Base-by-base conservation (phyloP, 2,888 invertebrate species). In the Thalpophila matura region DNA sequence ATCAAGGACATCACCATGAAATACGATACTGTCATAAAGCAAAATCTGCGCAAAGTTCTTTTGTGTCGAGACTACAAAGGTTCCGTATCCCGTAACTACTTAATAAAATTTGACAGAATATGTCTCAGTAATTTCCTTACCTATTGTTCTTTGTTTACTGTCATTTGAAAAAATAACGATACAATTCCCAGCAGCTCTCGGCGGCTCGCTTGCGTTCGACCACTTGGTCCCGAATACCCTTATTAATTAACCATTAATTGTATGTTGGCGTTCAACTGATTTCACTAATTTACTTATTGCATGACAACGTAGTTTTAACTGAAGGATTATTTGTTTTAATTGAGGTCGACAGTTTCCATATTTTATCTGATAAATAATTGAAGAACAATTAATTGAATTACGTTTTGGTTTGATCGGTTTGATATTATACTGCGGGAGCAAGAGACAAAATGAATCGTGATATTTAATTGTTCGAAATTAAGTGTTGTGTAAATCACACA, bases 221-320 rank as follows among this genome's bases (percentile, higher is more conserved):
- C 43, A 65, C 62, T 69, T 67, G 66, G 54, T 51, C 50, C 63
- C 55, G 42, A 51, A 72, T 64, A 74, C 72, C 69, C 62, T 61
- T 62, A 75, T 80, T 82, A 78, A 82, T 79, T 68, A 74, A 42
- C 61, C 61, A 71, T 79, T n/a, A n/a, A n/a, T 76, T 76, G 70
- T 73, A 70, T 67, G 67, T 66, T 50, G 50, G 55, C 38, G 45
- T 72, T 71, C 62, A 60, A 57, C 60, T 61, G 65, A 60, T 68
- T 67, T 55, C 50, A 54, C 56, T 73, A 71, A 73, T 73, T 74
- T 65, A 71, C 72, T 74, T 61, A 71, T 76, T 61, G 65, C 57
- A 71, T 68, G 67, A 64, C 47, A 53, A 42, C 35, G 53, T 57
- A 54, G 63, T 64, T 69, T 59, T 26, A 58, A 33, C 40, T 12